Percentiles rank a stretch among this genome's conserved stretches.
Evolutionary conservation across 2,888 invertebrate genomes (phyloP).

Genomic region (Scaptomyza reducta): DNA sequence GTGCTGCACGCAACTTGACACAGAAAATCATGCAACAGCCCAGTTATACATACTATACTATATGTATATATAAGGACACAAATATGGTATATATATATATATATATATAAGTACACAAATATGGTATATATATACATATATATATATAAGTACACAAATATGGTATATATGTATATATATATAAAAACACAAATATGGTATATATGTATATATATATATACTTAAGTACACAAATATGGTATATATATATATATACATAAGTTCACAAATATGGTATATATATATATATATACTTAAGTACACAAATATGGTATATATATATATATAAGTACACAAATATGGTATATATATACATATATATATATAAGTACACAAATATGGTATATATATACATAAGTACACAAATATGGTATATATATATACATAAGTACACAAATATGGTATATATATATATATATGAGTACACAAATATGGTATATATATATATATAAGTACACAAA

Average conservation of each 20-base stretch:
- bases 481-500: background rate
- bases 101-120: conserved; percentile 1
- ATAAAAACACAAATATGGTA: background rate
- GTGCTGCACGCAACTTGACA: conserved; percentile 25
- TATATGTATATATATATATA: too few species aligned
- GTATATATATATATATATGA: conserved; percentile 2
- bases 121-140: too few species aligned
- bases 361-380: background rate
- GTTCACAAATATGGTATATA: background rate
- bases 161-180: conserved; percentile 1
- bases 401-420: conserved; percentile 2
- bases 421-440: background rate
- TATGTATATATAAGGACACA: too few species aligned
- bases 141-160: background rate
- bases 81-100: too few species aligned
- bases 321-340: background rate
- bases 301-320: conserved; percentile 1
- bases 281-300: background rate
- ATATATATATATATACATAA: conserved; percentile 1
- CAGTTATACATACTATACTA: background rate
- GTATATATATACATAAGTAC: background rate
- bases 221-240: background rate
- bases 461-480: background rate
- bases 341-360: too few species aligned
- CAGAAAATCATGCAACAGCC: conserved; percentile 31